Base-by-base conservation (phyloP, 2,113 vertebrate genomes). In the Corynorhinus townsendii region DNA sequence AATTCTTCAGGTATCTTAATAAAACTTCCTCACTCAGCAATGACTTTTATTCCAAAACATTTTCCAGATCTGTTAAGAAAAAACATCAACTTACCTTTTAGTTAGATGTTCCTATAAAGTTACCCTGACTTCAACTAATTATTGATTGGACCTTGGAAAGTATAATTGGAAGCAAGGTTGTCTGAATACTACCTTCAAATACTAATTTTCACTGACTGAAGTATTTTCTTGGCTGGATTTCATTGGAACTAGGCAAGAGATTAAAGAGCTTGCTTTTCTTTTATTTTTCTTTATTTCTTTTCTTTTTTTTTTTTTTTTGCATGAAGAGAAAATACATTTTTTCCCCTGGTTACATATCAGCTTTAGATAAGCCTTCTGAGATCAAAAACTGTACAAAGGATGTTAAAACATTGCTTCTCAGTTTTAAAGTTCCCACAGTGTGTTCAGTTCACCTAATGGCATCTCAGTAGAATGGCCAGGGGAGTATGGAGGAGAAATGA, bases 161-260 rank as follows among this genome's bases (percentile, higher is more conserved):
- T 87, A 33, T 83, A 94, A 86, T 35, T 93, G 93, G 89, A 95
- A 82, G 66, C 14, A 85, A 73, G 69, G 77, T 93, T 96, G 94
- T 66, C 86, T 92, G 49, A 92, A 68, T 30, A n/a, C 54, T 95
- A 79, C 54, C 47, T 56, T 92, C 62, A 69, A 72, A 64, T 91
- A 24, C 89, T 95, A 85, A 93, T 88, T 95, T 97, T 90, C 86
- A 90, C 38, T 86, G 73, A 93, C 79, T 47, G 54, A 89, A 71
- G 11, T 52, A 94, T 95, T 93, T 97, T 86, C 59, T 90, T 97
- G 91, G 89, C 43, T 86, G 79, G 45, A 11, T 95, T 96, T 96
- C 86, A 62, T 19, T 90, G 83, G 64, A 64, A 49, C 22, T 81
- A 96, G 92, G 80, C 86, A 97, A 68, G 40, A 95, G 62, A 94